phyloP scores from a whole-genome alignment of 2,113 vertebrate species.

The Ageneiosus marmoratus region DNA sequence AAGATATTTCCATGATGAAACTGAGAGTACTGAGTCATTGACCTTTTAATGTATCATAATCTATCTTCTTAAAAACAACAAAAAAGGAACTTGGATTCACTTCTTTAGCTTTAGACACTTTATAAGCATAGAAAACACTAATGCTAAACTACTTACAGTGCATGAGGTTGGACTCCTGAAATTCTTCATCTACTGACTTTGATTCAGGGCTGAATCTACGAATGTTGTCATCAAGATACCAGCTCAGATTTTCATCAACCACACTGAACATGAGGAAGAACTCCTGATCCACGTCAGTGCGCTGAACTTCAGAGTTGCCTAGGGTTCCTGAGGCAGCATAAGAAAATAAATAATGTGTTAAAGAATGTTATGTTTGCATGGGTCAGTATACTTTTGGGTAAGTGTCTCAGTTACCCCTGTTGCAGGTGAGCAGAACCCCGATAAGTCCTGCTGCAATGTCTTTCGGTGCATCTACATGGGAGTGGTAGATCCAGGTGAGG shows the following conservation, averaged over 20 bases:
- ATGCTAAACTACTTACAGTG: conserved; percentile 75
- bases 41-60: too few relatives aligned
- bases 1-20: not conserved
- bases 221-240: conserved; percentile 76
- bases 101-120: not conserved
- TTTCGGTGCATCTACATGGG: conserved; percentile 85
- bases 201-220: conserved; percentile 72
- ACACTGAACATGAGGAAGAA: conserved; percentile 91
- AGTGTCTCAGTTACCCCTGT: conserved; percentile 76
- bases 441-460: conserved; percentile 92
- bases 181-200: conserved; percentile 77
- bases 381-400: not conserved
- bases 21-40: not conserved
- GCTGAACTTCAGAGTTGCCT: conserved; percentile 41
- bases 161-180: conserved; percentile 89
- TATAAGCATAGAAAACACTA: not conserved
- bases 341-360: not conserved
- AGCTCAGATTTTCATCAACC: conserved; percentile 88
- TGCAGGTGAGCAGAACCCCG: conserved; percentile 90
- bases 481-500: conserved; percentile 97
- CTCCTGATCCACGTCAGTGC: conserved; percentile 80
- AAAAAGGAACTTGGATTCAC: not conserved
- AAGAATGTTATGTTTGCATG: conserved; percentile 8
- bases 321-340: conserved; percentile 18
- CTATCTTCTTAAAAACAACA: too few relatives aligned